phyloP scores from a whole-genome alignment of 2,888 invertebrate species.

The Poecilobothrus nobilitatus region DNA sequence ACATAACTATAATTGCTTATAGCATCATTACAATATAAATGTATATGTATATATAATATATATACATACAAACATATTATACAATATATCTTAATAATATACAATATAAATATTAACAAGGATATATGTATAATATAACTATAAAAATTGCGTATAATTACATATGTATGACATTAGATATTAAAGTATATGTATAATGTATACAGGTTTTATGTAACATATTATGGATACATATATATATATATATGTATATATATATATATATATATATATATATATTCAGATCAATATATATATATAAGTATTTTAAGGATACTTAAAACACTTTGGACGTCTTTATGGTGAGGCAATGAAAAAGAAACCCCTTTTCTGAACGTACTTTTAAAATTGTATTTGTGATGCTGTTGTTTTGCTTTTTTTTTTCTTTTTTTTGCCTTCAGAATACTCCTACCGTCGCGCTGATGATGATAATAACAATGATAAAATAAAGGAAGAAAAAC shows the following conservation, averaged over 20 bases:
- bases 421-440: too few relatives aligned
- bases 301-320: background rate
- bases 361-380: background rate
- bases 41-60: background rate
- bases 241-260: background rate
- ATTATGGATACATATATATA: background rate
- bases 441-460: background rate
- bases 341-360: background rate
- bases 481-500: background rate
- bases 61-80: background rate
- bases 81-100: background rate
- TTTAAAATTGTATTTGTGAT: background rate
- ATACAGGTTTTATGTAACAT: background rate
- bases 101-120: background rate
- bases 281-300: background rate
- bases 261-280: background rate
- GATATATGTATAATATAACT: too few relatives aligned
- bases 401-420: background rate
- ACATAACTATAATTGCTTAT: background rate
- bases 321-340: slow-evolving; percentile 4
- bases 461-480: background rate
- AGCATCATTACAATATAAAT: too few relatives aligned
- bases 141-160: too few relatives aligned
- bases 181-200: too few relatives aligned
- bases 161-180: too few relatives aligned